Evolutionary conservation across 1,140 invertebrate species (phyloP), one percentile per base, ranked within the genome.

Genomic region (Hyphantria cunea): DNA sequence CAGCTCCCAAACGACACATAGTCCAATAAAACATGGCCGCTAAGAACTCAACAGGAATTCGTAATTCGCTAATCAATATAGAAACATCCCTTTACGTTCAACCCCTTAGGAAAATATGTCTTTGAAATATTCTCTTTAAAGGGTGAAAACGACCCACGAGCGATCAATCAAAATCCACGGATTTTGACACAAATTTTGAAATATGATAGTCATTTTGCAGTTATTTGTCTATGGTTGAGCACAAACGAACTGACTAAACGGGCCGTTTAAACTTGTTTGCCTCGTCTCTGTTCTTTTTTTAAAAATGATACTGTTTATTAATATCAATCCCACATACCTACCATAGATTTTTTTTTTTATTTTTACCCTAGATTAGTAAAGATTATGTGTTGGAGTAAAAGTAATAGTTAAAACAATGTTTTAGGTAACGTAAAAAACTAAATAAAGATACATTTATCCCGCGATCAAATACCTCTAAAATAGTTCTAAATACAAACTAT

Each of bases 61-160:
- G 31, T 62, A 67, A 67, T 67, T 67, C 53, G 53, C 65, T 67
- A 67, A 67, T 67, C 65, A 67, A 67, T 67, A 67, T 58, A 45
- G 52, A 56, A 66, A 60, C 65, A 67, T 67, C 65, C 65, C 59
- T 67, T 62, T 60, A 55, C 64, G 48, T 50, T 51, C n/a, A 41
- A 47, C 65, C 53, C 65, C 53, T 55, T 67, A 31, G 56, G 59
- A 67, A 25, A 67, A 67, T 67, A 67, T 67, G 65, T 67, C 65
- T 67, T 67, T 67, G 65, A 67, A 52, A 66, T 61, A 42, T 47
- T 42, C 42, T 12, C 37, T 51, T 50, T 42, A 50, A 60, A 59
- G 55, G 56, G 64, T 53, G 55, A 50, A 52, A 58, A 49, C 39
- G 52, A 50, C 34, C 33, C 12, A 32, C 31, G 32, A n/a, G 45